Percentiles rank a stretch among this genome's conserved stretches.
Evolutionary conservation across 2,797 vertebrate species (phyloP).

Genomic region (Phalanger gymnotis): DNA sequence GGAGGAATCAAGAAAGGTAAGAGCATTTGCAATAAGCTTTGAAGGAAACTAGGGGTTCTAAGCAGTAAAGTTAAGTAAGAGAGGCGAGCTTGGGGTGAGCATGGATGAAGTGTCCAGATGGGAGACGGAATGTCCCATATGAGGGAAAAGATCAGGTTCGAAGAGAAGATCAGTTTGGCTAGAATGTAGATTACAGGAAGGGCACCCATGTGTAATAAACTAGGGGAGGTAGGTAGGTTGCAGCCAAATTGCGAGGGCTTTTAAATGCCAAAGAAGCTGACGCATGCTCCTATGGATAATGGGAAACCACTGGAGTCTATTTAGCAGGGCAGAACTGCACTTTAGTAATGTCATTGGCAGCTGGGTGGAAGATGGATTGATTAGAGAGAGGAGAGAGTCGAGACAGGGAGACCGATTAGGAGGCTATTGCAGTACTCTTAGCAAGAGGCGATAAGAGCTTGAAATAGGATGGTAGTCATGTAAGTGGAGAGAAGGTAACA

Average conservation of each 20-base stretch:
- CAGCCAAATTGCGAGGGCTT: background rate
- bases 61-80: background rate
- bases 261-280: background rate
- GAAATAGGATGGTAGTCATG: background rate
- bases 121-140: background rate
- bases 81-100: background rate
- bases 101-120: background rate
- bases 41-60: background rate
- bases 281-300: background rate
- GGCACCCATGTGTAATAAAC: background rate
- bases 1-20: background rate
- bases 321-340: background rate
- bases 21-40: background rate
- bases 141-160: background rate
- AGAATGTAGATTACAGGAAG: background rate
- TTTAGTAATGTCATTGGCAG: background rate
- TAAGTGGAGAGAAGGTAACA: background rate
- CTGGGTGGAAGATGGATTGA: background rate
- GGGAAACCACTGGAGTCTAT: background rate
- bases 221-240: background rate
- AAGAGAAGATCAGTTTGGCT: background rate
- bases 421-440: background rate
- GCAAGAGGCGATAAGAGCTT: background rate
- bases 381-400: background rate
- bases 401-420: background rate